Evolutionary conservation across 1,140 invertebrate genomes (phyloP), one percentile per base, ranked within the genome.

Genomic region (Drosophila nebulosa): DNA sequence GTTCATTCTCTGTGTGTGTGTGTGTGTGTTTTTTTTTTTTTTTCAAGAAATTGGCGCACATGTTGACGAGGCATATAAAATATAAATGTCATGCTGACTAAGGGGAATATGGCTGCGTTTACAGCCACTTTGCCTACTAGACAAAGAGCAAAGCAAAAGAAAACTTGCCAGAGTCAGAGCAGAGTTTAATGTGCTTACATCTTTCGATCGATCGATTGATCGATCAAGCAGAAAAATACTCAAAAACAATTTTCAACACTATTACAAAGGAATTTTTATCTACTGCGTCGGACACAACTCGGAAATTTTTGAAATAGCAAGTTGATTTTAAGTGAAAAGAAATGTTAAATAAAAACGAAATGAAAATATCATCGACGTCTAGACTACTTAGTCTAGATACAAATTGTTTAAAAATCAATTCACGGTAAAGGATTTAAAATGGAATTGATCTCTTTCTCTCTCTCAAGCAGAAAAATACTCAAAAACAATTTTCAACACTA

Each of bases 11-110:
- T n/a, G n/a, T n/a, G n/a, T n/a, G n/a, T n/a, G n/a, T n/a, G n/a
- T n/a, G n/a, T n/a, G n/a, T n/a, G n/a, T 46, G 12, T 32, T 46
- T 46, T 46, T 21, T 21, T 46, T 21, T 46, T 46, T 46, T 18
- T 75, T 75, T 30, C 58, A 64, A 75, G 72, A 75, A 75, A 36
- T 75, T 67, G 71, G 66, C 70, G 71, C 71, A 67, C 71, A 74
- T 74, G 71, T 65, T 67, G 36, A 72, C 36, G 22, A 58, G 14
- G 50, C 32, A 71, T 74, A 64, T 51, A 71, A 76, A 76, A 72
- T 64, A 56, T 26, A 81, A 85, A 85, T 66, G 66, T 85, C 74
- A 85, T 78, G 83, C 78, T 86, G 83, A 85, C 81, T 86, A 74
- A 65, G 83, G 74, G 66, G 24, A 39, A 59, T 79, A 71, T 46